phyloP scores from a whole-genome alignment of 92 coral and sea anemone genomes.

The Epizoanthus illoricatus region DNA sequence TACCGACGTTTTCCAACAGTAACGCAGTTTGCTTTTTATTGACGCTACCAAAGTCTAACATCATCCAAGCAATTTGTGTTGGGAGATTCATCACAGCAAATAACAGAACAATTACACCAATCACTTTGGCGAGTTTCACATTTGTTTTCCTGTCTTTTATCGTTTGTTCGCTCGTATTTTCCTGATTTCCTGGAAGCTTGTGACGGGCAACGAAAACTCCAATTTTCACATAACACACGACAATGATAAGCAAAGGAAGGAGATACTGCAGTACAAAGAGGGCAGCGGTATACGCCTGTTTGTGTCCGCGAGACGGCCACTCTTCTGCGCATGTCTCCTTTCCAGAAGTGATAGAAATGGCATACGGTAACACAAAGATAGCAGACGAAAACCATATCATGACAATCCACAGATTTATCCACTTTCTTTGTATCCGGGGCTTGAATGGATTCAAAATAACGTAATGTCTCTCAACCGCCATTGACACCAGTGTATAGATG shows the following conservation, averaged over 20 bases:
- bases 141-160: background rate
- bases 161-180: background rate
- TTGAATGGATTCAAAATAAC: slow-evolving; percentile 25
- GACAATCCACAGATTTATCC: background rate
- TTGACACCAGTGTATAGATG: slow-evolving; percentile 5
- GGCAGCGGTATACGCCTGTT: slow-evolving; percentile 4
- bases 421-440: background rate
- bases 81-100: background rate
- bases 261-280: background rate
- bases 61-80: background rate
- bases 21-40: background rate
- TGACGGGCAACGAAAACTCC: background rate
- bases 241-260: background rate
- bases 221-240: background rate
- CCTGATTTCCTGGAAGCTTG: background rate
- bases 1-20: background rate
- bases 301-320: background rate
- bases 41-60: background rate
- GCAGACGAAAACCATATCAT: too few species aligned
- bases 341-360: too few species aligned
- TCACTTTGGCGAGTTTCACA: background rate
- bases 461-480: slow-evolving; percentile 20
- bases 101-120: background rate
- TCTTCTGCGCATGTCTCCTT: background rate
- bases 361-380: too few species aligned